These are phyloP conservation scores for Diploscapter pachys DNA, from an alignment of 1,140 invertebrate species.

Conservation along the genomic window DNA sequence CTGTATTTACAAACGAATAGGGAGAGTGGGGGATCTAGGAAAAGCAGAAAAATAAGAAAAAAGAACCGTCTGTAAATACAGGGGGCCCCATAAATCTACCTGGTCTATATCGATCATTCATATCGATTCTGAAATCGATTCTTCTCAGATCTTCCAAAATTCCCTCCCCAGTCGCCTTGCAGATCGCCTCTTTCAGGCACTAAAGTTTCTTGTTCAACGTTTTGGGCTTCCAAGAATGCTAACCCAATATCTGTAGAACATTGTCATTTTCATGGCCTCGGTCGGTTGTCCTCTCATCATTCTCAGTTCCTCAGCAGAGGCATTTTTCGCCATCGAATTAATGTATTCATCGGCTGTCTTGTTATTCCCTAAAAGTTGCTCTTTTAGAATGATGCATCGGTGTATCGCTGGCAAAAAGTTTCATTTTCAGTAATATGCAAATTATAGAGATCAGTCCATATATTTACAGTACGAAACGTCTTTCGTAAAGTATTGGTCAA, in stretches of 20 bases:
- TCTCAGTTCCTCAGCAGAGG: slow-evolving; percentile 48
- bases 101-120: slow-evolving; percentile 45
- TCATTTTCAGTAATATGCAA: too few species aligned
- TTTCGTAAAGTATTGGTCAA: too few species aligned
- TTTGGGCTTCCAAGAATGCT: slow-evolving; percentile 8
- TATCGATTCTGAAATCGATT: slow-evolving; percentile 53
- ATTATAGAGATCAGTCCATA: slow-evolving; percentile 9
- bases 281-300: slow-evolving; percentile 55
- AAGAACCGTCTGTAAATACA: slow-evolving; percentile 3
- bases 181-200: slow-evolving; percentile 57
- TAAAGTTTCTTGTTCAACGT: slow-evolving; percentile 40
- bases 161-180: slow-evolving; percentile 57
- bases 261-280: slow-evolving; percentile 59
- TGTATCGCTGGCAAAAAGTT: not conserved
- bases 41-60: slow-evolving; percentile 4
- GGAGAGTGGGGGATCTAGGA: too few species aligned
- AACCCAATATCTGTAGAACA: slow-evolving; percentile 58
- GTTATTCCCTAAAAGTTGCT: slow-evolving; percentile 46
- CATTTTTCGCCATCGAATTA: slow-evolving; percentile 56
- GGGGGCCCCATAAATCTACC: slow-evolving; percentile 12
- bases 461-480: too few species aligned
- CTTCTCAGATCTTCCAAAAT: slow-evolving; percentile 52
- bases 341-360: slow-evolving; percentile 59
- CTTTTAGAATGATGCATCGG: not conserved
- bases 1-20: too few species aligned